Base-by-base conservation (phyloP, 2,113 vertebrate genomes). In the Oncorhynchus mykiss region DNA sequence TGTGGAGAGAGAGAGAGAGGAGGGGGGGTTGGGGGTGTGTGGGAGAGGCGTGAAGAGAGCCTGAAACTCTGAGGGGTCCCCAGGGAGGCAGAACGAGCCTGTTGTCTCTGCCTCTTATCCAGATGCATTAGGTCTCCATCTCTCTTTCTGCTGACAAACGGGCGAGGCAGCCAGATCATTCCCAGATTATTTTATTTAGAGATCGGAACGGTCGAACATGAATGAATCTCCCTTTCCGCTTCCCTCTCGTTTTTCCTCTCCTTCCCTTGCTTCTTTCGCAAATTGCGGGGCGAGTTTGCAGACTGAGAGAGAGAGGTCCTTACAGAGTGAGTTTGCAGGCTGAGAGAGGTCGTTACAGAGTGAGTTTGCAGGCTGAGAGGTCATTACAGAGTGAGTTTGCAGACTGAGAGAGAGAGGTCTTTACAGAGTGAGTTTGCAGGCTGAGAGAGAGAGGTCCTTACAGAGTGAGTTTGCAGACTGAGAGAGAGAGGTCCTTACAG, bases 141-240 rank as follows among this genome's bases (percentile, higher is more conserved):
- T 93, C 90, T 86, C 84, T 80, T 87, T 82, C 82, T 83, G 84
- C 86, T 83, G 90, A 93, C 91, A 91, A 93, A 88, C 48, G 48
- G 48, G 48, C 48, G 76, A 88, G 27, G 81, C 75, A 82, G 86
- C 69, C 18, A 90, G 84, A 86, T 88, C 78, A 89, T 91, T 89
- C 86, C 79, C 82, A 90, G 90, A 88, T 78, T 92, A 94, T 95
- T 93, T 94, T 93, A 94, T 94, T 95, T 92, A 89, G 91, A 89
- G 86, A 78, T 84, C 76, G 78, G 78, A 82, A 82, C 82, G 88
- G 88, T 74, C 67, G 82, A 86, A 77, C 13, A 91, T 90, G 91
- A 94, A 94, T 94, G 93, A 94, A 94, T 93, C 64, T 66, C 64
- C 22, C n/a, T 62, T 5, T 25, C 8, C 4, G 11, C 24, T 27